Evolutionary conservation across 1,140 invertebrate genomes (phyloP).

Genomic region (Mizuhopecten yessoensis): DNA sequence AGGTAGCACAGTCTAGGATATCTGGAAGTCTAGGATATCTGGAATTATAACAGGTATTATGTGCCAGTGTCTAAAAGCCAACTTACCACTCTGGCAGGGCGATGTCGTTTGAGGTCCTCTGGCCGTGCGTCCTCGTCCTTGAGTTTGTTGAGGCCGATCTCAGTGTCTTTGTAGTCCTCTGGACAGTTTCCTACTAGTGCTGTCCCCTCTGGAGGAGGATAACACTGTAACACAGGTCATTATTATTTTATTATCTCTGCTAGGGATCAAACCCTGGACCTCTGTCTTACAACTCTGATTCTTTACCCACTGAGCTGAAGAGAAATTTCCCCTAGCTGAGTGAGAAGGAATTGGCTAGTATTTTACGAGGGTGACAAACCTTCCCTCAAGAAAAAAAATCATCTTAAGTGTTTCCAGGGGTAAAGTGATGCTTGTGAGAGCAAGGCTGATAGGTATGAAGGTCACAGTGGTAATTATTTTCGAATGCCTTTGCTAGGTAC

Average conservation of each 20-base stretch:
- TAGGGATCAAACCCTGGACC: neutral
- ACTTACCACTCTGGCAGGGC: constrained; percentile 68
- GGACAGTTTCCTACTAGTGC: constrained; percentile 86
- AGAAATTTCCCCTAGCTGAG: neutral
- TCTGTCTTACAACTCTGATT: neutral
- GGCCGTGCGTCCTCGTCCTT: constrained; percentile 64
- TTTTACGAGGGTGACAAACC: too few species aligned
- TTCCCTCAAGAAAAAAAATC: too few species aligned
- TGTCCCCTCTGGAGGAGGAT: constrained; percentile 85
- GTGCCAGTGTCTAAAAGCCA: neutral
- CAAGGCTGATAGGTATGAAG: too few species aligned
- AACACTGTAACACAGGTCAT: constrained; percentile 84
- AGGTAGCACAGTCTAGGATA: too few species aligned
- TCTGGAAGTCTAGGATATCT: too few species aligned
- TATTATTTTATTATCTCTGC: neutral
- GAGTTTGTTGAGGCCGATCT: constrained; percentile 82
- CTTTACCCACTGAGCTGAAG: too few species aligned
- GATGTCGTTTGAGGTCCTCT: constrained; percentile 46
- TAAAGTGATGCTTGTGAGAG: too few species aligned
- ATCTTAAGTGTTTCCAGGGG: too few species aligned
- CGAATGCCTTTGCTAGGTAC: too few species aligned
- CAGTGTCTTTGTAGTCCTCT: constrained; percentile 90
- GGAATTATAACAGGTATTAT: neutral
- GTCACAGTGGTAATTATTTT: too few species aligned
- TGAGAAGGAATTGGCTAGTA: too few species aligned